Conservation (phyloP, 2,797 vertebrate species). For the Anas capensis region DNA sequence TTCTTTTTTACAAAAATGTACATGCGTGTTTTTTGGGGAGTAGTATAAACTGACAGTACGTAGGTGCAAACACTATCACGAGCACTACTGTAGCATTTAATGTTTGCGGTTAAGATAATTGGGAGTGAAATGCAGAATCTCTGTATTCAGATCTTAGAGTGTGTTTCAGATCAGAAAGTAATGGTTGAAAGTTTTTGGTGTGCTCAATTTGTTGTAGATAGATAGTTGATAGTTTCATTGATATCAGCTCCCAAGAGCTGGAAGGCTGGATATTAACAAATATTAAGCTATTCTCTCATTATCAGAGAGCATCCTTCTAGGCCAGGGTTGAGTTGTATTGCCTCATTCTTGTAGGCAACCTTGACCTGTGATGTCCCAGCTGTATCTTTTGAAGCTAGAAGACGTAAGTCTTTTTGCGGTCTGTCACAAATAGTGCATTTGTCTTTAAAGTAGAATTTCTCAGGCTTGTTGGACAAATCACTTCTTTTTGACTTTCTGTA, state of each 20-base stretch:
- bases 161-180: not conserved
- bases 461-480: not conserved
- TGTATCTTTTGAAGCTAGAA: not conserved
- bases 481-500: not conserved
- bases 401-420: not conserved
- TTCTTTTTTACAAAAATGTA: not conserved
- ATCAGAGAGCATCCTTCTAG: not conserved
- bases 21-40: not conserved
- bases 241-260: not conserved
- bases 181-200: not conserved
- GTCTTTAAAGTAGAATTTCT: not conserved
- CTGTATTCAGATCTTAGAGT: not conserved
- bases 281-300: not conserved
- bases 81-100: not conserved
- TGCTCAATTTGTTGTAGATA: not conserved
- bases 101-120: not conserved
- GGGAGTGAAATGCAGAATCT: not conserved
- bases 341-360: not conserved
- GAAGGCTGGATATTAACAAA: not conserved
- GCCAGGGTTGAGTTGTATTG: rapidly evolving
- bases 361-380: not conserved
- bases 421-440: not conserved
- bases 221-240: not conserved
- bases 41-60: not conserved
- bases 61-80: not conserved